A percentile compares a stretch with the other conserved stretches of the same genome.
Evolutionary conservation across 2,113 vertebrate species (phyloP).

Genomic region (Chaetodon trifascialis): DNA sequence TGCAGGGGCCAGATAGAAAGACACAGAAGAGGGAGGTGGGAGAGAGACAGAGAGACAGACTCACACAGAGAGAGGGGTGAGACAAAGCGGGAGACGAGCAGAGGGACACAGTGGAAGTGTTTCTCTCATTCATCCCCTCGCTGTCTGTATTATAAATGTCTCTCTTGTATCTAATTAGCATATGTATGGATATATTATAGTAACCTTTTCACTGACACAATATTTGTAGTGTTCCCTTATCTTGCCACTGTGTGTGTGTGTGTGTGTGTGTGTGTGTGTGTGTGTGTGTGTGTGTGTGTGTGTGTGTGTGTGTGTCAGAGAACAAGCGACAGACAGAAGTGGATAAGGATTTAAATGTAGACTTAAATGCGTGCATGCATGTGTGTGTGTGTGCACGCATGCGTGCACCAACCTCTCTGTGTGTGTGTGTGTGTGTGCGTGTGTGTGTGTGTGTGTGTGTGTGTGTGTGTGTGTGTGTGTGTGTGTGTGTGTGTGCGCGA

Average conservation of each 20-base stretch:
- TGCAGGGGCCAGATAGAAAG: background rate
- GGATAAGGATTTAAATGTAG: slow-evolving; percentile 9
- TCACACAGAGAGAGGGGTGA: background rate
- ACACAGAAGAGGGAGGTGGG: background rate
- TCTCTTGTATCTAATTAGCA: slow-evolving; percentile 57
- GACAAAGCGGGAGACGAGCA: slow-evolving; percentile 1
- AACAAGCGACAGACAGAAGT: slow-evolving; percentile 1
- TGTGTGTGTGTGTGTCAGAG: background rate
- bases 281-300: slow-evolving; percentile 1
- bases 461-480: background rate
- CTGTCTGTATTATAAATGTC: slow-evolving; percentile 50
- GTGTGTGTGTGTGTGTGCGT: background rate
- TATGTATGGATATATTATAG: slow-evolving; percentile 47
- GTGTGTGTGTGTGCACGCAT: background rate
- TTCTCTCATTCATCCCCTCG: slow-evolving; percentile 14
- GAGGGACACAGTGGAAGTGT: background rate
- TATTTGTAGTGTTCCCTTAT: slow-evolving; percentile 41
- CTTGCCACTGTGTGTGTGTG: background rate
- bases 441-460: background rate
- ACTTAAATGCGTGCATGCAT: background rate
- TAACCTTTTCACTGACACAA: slow-evolving; percentile 64
- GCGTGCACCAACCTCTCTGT: background rate
- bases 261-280: slow-evolving; percentile 1
- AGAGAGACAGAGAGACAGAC: background rate
- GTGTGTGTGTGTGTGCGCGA: background rate